Base-by-base conservation (phyloP, 1,140 invertebrate genomes). In the Drosophila pallidifrons region DNA sequence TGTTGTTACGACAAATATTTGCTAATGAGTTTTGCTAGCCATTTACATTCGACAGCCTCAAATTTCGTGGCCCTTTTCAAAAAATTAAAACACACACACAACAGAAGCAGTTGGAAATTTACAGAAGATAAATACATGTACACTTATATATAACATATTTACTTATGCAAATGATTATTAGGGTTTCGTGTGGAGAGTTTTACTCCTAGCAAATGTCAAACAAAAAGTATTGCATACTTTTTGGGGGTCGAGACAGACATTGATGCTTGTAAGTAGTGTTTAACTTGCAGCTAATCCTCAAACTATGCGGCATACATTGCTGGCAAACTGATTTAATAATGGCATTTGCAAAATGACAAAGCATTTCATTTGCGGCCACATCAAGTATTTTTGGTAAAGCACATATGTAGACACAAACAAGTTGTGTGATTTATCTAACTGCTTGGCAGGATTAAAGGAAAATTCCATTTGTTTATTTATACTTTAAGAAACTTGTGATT, bases 11-110 rank as follows among this genome's bases (percentile, higher is more conserved):
- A 41, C 80, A 87, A 88, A 87, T 87, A 87, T 87, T 87, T 87
- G 83, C 83, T 87, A 87, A 87, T 87, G 82, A 87, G 83, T 87
- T 85, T 77, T 86, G 82, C 47, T 74, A 70, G 55, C 61, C 60
- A 74, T 77, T 85, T 81, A 72, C 71, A 69, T 86, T 66, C 51
- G 75, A 72, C 59, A 46, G 51, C 45, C 25, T 55, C 65, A 30
- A 81, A 75, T 60, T 68, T 78, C 51, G 81, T 73, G 57, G 75
- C 25, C 75, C 79, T 77, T 81, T 85, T 74, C 43, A 46, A 54
- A 54, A 54, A 68, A 38, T 58, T 15, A 60, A 38, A 55, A 13
- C 25, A 52, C 47, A 52, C 38, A 54, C n/a, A 38, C 43, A n/a
- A 25, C 0, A 25, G 20, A 25, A 25, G 35, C 35, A 3, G 35